Conservation (phyloP, 2,797 vertebrate genomes). For the Labeo calbasu region DNA sequence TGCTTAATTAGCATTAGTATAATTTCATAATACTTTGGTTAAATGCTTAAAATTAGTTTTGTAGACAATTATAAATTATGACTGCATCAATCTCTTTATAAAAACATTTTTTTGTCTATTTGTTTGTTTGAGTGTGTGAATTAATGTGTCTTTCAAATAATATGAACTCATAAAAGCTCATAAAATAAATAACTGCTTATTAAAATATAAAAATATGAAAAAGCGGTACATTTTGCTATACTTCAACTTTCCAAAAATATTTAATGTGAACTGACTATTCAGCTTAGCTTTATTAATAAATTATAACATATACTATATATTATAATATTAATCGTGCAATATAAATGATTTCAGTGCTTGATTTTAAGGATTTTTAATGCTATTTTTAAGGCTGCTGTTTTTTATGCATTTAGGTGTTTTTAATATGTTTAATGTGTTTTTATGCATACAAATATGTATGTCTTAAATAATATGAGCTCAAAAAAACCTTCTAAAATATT, state of each 20-base stretch:
- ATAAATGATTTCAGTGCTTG: neutral
- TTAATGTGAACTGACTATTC: neutral
- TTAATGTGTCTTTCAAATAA: neutral
- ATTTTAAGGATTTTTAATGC: neutral
- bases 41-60: neutral
- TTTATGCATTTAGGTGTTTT: neutral
- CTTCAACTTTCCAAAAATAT: neutral
- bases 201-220: neutral
- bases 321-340: no score
- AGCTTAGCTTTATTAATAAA: neutral
- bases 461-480: neutral
- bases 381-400: neutral
- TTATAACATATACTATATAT: no score
- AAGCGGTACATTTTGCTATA: neutral
- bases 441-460: neutral
- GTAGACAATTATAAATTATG: neutral
- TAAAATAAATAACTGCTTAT: neutral
- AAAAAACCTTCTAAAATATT: neutral
- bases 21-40: neutral
- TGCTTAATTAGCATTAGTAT: neutral
- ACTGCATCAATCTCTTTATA: neutral
- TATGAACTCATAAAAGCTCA: neutral
- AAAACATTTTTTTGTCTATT: no score
- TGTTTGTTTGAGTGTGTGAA: no score
- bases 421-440: neutral